A percentile compares a stretch with the other conserved stretches of the same genome.
These are phyloP conservation scores for Acrobasis suavella DNA, from an alignment of 2,888 invertebrate species.

Conservation along the genomic window DNA sequence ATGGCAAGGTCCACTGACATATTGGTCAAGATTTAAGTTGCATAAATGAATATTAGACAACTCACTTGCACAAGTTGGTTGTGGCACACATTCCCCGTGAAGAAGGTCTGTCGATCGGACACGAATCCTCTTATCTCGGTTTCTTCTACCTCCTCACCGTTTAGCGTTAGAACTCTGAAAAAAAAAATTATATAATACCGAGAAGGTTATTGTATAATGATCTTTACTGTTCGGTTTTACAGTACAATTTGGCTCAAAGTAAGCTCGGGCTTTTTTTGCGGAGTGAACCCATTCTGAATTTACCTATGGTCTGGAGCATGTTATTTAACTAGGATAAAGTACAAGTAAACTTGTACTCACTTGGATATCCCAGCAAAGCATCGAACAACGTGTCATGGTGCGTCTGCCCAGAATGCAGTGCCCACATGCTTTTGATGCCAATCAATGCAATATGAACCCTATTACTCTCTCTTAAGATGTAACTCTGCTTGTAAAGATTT, in stretches of 20 bases:
- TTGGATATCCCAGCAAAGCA: constrained; percentile 99
- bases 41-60: constrained; percentile 1
- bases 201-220: constrained; percentile 10
- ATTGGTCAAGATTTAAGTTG: too few relatives aligned
- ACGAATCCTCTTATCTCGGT: constrained; percentile 96
- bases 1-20: too few relatives aligned
- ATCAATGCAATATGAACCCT: not conserved
- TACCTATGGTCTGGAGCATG: too few relatives aligned
- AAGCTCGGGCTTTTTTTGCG: too few relatives aligned
- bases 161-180: constrained; percentile 90
- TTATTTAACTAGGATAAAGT: too few relatives aligned
- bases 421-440: not conserved
- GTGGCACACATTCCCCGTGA: constrained; percentile 93
- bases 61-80: constrained; percentile 87
- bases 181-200: too few relatives aligned
- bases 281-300: too few relatives aligned
- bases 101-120: constrained; percentile 96
- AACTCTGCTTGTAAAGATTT: constrained; percentile 66
- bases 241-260: not conserved
- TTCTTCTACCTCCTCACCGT: constrained; percentile 98
- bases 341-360: constrained; percentile 51
- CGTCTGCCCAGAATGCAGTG: constrained; percentile 60
- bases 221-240: not conserved
- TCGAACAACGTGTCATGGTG: constrained; percentile 98
- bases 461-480: not conserved